Base-by-base conservation (phyloP, 2,888 invertebrate species). In the Anthoptus insignis region DNA sequence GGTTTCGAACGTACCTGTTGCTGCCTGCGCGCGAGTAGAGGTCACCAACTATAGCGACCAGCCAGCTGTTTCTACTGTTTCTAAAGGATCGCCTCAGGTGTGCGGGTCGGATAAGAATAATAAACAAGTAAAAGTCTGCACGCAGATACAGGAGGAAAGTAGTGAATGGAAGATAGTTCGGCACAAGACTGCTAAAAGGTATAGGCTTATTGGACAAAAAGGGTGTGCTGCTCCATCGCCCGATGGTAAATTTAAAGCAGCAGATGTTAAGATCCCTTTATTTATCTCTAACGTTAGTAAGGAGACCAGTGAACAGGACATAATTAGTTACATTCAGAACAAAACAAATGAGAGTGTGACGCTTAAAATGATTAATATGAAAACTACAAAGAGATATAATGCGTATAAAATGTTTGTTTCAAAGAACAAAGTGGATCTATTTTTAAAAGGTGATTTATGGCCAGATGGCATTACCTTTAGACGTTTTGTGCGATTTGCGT, bases 371-470 rank as follows among this genome's bases (percentile, higher is more conserved):
- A 69, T 67, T 11, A 37, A 13, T 4, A 70, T 66, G 49, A 68
- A 56, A 24, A 13, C 24, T 2, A 32, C 49, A 14, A 64, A 57
- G 50, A 47, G 21, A 8, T 73, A 75, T 57, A 66, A 67, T 34
- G 68, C 71, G 0, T 73, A 59, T 52, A 75, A 72, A 52, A 47
- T 72, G 11, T 71, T 52, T 34, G 67, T 72, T 3, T 57, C 71
- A 8, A 70, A 71, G 14, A 5, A 58, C 60, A 67, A 70, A 27
- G 8, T 37, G 9, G 22, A 37, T 3, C 2, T 64, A 14, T 71
- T 67, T 67, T 53, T 74, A 45, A 61, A 69, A 56, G 68, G 70
- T 14, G 32, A 57, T 4, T 60, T 73, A 8, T 72, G 74, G 72
- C 72, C 71, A 0, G 54, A 65, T 19, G 70, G 72, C 3, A 66